Conservation (phyloP, 1,140 invertebrate species). For the Temnothorax nylanderi region DNA sequence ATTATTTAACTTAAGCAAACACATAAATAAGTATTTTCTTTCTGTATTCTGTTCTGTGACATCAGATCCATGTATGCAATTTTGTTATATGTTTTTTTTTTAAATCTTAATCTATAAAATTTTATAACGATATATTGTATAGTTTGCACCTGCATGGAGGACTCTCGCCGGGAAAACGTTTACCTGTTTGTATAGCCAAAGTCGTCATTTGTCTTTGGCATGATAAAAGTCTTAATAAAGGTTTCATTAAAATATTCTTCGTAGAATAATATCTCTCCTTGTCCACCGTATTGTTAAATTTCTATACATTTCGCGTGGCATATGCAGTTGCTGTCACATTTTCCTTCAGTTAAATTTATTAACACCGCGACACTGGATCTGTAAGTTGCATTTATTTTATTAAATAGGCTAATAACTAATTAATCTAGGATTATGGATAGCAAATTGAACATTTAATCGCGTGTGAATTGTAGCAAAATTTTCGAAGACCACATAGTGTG, state of each 20-base stretch:
- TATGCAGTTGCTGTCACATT: neutral
- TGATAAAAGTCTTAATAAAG: slow-evolving; percentile 80
- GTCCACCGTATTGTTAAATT: neutral
- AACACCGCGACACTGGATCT: neutral
- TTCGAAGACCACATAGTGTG: neutral
- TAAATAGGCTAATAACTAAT: neutral
- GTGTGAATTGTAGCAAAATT: neutral
- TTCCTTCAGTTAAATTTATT: neutral
- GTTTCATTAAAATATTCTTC: slow-evolving; percentile 79
- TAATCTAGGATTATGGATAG: neutral
- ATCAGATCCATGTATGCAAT: neutral
- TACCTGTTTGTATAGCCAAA: slow-evolving; percentile 77
- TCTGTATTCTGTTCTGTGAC: neutral
- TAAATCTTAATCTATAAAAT: neutral
- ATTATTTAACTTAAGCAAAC: slow-evolving; percentile 31
- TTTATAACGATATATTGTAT: slow-evolving; percentile 22
- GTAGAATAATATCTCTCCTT: neutral
- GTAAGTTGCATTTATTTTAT: neutral
- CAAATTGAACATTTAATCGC: neutral
- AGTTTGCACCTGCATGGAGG: slow-evolving; percentile 60
- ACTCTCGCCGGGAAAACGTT: slow-evolving; percentile 62
- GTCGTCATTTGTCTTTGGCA: slow-evolving; percentile 76
- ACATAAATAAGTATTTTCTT: slow-evolving; percentile 5
- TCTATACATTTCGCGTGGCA: neutral
- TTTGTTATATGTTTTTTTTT: neutral